phyloP scores from a whole-genome alignment of 1,140 invertebrate genomes.

The Yoshiicerus persimilis region DNA sequence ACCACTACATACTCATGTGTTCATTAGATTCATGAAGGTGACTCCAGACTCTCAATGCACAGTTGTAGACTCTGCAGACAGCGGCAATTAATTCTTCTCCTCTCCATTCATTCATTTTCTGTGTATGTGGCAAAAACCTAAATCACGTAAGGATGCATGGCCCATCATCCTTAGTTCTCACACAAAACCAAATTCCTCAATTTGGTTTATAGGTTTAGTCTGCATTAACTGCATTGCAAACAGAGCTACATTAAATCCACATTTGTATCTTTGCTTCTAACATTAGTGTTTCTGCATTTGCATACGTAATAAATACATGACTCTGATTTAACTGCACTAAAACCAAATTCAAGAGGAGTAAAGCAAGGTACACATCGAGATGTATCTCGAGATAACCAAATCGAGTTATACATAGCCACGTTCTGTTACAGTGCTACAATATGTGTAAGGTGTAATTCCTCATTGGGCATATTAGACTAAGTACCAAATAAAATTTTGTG shows the following conservation, averaged over 20 bases:
- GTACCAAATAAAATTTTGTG: not conserved
- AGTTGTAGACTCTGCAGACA: not conserved
- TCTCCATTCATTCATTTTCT: not conserved
- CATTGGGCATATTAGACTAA: not conserved
- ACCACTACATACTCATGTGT: not conserved
- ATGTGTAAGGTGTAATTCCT: too few species aligned
- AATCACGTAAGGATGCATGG: not conserved
- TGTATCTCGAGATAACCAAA: too few species aligned
- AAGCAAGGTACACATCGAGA: too few species aligned
- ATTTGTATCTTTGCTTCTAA: not conserved
- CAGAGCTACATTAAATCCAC: not conserved
- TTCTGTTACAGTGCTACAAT: not conserved
- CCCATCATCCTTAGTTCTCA: not conserved
- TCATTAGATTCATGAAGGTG: not conserved
- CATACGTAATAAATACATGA: too few species aligned
- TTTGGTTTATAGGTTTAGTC: not conserved
- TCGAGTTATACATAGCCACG: too few species aligned
- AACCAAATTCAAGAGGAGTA: too few species aligned
- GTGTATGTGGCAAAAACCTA: not conserved
- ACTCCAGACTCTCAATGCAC: not conserved
- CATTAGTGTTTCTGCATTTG: not conserved
- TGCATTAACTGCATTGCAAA: not conserved
- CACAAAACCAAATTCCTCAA: not conserved
- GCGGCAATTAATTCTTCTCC: not conserved
- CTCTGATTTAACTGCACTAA: too few species aligned